Evolutionary conservation across 1,140 invertebrate genomes (phyloP), one percentile per base, ranked within the genome.

Genomic region (Drosophila orena): DNA sequence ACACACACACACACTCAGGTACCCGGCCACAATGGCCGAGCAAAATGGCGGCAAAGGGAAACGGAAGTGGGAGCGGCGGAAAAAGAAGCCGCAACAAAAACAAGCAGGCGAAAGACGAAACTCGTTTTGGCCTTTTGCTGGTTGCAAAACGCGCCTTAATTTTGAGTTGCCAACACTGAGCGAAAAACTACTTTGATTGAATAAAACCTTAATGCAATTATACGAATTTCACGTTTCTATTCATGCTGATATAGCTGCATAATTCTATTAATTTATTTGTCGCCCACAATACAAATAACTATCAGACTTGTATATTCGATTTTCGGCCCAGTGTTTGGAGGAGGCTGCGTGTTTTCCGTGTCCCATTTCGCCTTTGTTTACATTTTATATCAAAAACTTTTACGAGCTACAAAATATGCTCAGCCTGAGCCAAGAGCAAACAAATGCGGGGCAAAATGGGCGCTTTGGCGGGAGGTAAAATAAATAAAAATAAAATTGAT

Each of bases 321-420:
- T 44, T 22, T 44, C 10, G 15, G 3, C 17, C 1, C 37, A 70
- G 66, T 47, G 34, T 5, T 34, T 43, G 24, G 35, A 30, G 27
- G 46, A 30, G 27, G 46, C 43, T 65, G 49, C 55, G 34, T 52
- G 57, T 20, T 56, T 34, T 14, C 40, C 20, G 53, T 57, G 34
- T 49, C 15, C 52, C 64, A 46, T 53, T 68, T 44, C 60, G 54
- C 53, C 52, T 74, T 72, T 86, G 81, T 88, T 88, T 86, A 88
- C 81, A 71, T 88, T 83, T 86, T 83, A 88, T 81, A 83, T 86
- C 69, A 88, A 86, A 88, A 88, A 86, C 81, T 86, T 86, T 86
- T 88, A 86, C 79, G 81, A 88, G 83, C 83, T 79, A 88, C 83
- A 81, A 86, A 86, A 86, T 86, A 76, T 78, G 75, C 81, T 75